A percentile compares a stretch with the other conserved stretches of the same genome.
Conservation (phyloP, 2,797 vertebrate species). For the Artibeus jamaicensis region DNA sequence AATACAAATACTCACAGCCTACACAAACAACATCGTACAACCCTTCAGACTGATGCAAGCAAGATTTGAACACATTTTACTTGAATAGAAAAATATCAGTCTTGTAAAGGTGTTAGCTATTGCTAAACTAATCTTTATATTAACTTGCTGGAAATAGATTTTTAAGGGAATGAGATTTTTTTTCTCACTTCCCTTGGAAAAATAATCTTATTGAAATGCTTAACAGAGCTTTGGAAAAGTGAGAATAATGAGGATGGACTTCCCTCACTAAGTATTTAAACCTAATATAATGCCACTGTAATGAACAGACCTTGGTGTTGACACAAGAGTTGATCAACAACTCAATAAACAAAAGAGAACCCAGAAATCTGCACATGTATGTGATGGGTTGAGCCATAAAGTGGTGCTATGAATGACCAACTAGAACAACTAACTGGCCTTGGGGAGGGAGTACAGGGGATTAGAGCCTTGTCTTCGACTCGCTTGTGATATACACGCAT, state of each 20-base stretch:
- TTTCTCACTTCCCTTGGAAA: neutral
- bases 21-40: neutral
- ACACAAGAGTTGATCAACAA: neutral
- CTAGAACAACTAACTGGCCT: neutral
- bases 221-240: neutral
- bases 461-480: neutral
- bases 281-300: neutral
- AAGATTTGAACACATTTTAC: neutral
- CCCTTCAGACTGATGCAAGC: neutral
- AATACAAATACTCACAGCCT: neutral
- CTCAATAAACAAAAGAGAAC: neutral
- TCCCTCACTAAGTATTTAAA: neutral
- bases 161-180: neutral
- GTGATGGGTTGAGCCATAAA: neutral
- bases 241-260: neutral
- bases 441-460: neutral
- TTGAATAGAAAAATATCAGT: neutral
- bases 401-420: neutral
- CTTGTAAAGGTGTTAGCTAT: neutral
- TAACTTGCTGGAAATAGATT: neutral
- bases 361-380: neutral
- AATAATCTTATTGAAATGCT: neutral
- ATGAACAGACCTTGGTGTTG: neutral
- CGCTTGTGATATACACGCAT: neutral
- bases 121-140: neutral